Evolutionary conservation across 2,888 invertebrate species (phyloP).

Genomic region (Caenorhabditis macrosperma): DNA sequence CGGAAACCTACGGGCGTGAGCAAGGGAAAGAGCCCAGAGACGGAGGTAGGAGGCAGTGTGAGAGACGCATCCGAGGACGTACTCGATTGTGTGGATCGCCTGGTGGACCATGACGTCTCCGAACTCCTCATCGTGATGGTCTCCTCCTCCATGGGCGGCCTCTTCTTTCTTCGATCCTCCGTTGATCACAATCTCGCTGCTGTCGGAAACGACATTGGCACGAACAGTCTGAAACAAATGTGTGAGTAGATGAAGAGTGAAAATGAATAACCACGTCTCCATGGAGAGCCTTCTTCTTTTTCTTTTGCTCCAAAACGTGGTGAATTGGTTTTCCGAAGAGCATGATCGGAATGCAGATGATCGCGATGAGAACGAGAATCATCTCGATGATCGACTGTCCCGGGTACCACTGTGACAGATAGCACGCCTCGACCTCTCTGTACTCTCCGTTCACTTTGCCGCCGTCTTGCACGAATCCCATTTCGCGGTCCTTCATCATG

Average conservation of each 20-base stretch:
- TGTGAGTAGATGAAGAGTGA: background rate
- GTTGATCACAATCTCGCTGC: slow-evolving; percentile 77
- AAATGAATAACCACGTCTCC: slow-evolving; percentile 70
- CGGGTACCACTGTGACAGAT: slow-evolving; percentile 80
- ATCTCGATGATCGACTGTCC: slow-evolving; percentile 79
- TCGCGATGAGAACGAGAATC: slow-evolving; percentile 81
- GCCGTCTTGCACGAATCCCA: slow-evolving; percentile 53
- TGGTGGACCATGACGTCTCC: slow-evolving; percentile 93
- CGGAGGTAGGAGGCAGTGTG: slow-evolving; percentile 88
- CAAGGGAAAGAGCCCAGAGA: slow-evolving; percentile 79
- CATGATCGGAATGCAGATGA: slow-evolving; percentile 80
- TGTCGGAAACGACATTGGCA: slow-evolving; percentile 77
- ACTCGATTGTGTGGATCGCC: slow-evolving; percentile 84
- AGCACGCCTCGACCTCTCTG: slow-evolving; percentile 65
- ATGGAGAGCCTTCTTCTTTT: slow-evolving; percentile 71
- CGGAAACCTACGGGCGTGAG: slow-evolving; percentile 74
- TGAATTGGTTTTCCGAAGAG: slow-evolving; percentile 80
- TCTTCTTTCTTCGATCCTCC: slow-evolving; percentile 68
- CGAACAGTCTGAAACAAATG: slow-evolving; percentile 73
- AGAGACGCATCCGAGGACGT: slow-evolving; percentile 96
- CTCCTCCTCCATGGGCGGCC: slow-evolving; percentile 38
- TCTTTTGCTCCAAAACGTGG: slow-evolving; percentile 75
- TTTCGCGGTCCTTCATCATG: slow-evolving; percentile 68
- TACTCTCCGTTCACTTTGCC: slow-evolving; percentile 52
- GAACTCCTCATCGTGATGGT: slow-evolving; percentile 81